phyloP scores from a whole-genome alignment of 2,113 vertebrate genomes.

The Ornithorhynchus anatinus region DNA sequence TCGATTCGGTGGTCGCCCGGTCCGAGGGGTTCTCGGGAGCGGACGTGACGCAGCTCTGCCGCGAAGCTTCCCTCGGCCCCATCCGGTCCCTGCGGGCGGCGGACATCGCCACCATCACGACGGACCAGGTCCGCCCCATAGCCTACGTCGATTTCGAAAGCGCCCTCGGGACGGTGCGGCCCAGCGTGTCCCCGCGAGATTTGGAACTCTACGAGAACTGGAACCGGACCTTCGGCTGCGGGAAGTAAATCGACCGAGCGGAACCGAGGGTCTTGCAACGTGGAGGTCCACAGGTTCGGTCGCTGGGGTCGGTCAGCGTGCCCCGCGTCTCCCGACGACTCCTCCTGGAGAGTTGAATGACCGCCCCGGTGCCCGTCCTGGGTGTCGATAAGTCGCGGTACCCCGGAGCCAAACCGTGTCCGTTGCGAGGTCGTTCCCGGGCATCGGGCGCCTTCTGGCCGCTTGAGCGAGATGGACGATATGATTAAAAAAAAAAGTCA shows the following conservation, averaged over 20 bases:
- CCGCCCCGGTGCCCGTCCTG: too few species aligned
- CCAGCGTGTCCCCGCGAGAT: slow-evolving; percentile 87
- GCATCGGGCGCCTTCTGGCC: too few species aligned
- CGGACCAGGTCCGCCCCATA: slow-evolving; percentile 89
- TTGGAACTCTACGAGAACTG: slow-evolving; percentile 90
- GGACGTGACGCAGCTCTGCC: slow-evolving; percentile 94
- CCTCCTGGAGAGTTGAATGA: too few species aligned
- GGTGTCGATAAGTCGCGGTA: too few species aligned
- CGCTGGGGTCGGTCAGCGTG: too few species aligned
- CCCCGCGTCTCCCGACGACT: too few species aligned
- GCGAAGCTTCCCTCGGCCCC: slow-evolving; percentile 93
- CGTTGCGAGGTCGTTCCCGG: too few species aligned
- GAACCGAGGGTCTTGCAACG: not conserved
- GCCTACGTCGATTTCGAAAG: slow-evolving; percentile 84
- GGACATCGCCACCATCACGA: slow-evolving; percentile 87
- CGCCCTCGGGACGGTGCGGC: slow-evolving; percentile 85
- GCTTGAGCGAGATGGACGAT: too few species aligned
- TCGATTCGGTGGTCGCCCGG: slow-evolving; percentile 74
- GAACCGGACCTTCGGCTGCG: slow-evolving; percentile 93
- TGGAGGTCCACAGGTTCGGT: too few species aligned
- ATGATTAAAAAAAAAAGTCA: too few species aligned
- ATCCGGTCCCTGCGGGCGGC: slow-evolving; percentile 85
- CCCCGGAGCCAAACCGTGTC: too few species aligned
- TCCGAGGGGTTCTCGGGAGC: slow-evolving; percentile 90
- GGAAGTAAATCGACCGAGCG: slow-evolving; percentile 65